These are phyloP conservation scores for Hapalemur alaotrensis DNA, from an alignment of 2,797 vertebrate genomes.

Conservation along the genomic window DNA sequence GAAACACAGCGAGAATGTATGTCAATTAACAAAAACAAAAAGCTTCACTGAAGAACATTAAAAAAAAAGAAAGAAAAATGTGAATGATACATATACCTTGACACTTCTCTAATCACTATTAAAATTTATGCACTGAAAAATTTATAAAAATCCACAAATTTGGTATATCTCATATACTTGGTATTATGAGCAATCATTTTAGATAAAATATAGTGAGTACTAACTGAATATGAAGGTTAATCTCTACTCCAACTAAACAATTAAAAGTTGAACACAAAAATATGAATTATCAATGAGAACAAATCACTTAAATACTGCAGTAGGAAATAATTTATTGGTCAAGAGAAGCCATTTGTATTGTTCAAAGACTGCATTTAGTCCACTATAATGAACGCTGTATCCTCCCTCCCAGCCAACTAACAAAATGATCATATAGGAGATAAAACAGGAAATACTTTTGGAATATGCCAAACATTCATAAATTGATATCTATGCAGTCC, in stretches of 20 bases:
- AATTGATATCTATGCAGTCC: slow-evolving; percentile 66
- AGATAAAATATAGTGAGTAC: background rate
- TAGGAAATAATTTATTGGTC: background rate
- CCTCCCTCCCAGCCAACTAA: too few relatives aligned
- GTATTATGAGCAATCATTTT: background rate
- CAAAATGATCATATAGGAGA: slow-evolving; percentile 62
- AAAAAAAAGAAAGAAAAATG: background rate
- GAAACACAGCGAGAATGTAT: background rate
- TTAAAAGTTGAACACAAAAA: background rate
- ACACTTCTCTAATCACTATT: background rate
- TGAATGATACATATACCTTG: background rate
- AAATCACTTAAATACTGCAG: background rate
- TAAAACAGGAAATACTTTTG: slow-evolving; percentile 77
- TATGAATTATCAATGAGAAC: background rate
- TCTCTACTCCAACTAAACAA: background rate
- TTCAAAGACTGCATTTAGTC: slow-evolving; percentile 64
- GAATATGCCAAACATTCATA: slow-evolving; percentile 78
- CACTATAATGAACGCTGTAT: slow-evolving; percentile 51
- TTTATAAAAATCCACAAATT: background rate
- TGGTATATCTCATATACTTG: background rate
- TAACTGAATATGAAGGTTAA: background rate
- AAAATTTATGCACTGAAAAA: background rate
- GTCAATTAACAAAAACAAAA: background rate
- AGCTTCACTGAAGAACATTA: background rate
- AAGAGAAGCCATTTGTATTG: background rate